Conservation (phyloP, 2,888 invertebrate species). For the Idaea straminata region DNA sequence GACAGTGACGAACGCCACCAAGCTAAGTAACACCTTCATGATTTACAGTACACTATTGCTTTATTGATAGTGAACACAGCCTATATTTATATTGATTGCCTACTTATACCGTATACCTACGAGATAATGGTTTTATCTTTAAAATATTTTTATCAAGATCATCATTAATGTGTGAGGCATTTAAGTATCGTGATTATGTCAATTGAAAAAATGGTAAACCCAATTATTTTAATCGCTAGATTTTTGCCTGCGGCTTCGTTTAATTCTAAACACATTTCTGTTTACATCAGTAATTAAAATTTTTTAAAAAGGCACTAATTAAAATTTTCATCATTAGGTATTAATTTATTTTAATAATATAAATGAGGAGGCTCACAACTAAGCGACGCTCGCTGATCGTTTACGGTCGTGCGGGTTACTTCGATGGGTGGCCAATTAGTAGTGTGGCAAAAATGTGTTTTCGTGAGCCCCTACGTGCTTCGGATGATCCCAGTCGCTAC, state of each 20-base stretch:
- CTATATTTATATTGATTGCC: neutral
- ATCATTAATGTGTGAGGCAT: neutral
- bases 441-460: no score
- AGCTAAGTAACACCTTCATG: neutral
- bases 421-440: no score
- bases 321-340: no score
- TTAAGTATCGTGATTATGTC: neutral
- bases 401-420: no score
- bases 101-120: neutral
- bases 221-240: neutral
- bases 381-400: no score
- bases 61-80: neutral
- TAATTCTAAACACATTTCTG: no score
- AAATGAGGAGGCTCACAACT: no score
- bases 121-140: neutral
- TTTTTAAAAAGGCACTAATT: no score
- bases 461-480: no score
- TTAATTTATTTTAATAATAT: no score
- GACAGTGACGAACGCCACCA: neutral
- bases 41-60: neutral
- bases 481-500: no score
- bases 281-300: no score
- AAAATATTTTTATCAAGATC: neutral
- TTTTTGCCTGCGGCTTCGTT: neutral
- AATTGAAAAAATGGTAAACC: neutral